These are phyloP conservation scores for Antheraea yamamai DNA, from an alignment of 2,888 invertebrate species.

Conservation along the genomic window DNA sequence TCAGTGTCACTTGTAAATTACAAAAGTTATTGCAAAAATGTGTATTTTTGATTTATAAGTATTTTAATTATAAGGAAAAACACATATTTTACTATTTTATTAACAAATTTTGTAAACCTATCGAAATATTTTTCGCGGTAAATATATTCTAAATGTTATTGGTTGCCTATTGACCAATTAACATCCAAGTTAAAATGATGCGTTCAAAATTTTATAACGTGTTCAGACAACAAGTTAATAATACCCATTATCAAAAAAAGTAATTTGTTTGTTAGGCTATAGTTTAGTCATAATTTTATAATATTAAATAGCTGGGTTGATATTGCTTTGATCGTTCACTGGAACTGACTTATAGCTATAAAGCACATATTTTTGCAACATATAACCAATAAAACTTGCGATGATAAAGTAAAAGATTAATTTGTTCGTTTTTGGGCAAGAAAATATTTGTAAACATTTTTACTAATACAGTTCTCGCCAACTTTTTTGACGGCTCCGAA, in stretches of 20 bases:
- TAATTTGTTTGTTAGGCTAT: too few relatives aligned
- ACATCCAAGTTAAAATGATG: background rate
- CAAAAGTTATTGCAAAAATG: background rate
- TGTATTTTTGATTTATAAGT: background rate
- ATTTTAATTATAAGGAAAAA: background rate
- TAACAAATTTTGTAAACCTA: background rate
- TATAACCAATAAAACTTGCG: too few relatives aligned
- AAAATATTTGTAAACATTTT: too few relatives aligned
- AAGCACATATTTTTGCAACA: too few relatives aligned
- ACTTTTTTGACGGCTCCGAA: too few relatives aligned
- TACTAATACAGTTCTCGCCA: too few relatives aligned
- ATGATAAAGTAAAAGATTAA: too few relatives aligned
- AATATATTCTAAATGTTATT: background rate
- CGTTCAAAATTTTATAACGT: background rate
- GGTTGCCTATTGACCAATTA: background rate
- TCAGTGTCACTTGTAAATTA: background rate
- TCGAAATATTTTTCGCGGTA: slow-evolving; percentile 1
- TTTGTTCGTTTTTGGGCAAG: too few relatives aligned
- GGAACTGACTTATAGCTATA: too few relatives aligned
- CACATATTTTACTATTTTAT: background rate
- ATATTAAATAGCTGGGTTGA: too few relatives aligned
- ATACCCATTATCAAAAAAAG: background rate
- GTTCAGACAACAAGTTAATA: background rate
- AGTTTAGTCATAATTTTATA: too few relatives aligned
- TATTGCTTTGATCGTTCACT: too few relatives aligned